Conservation (phyloP, 2,888 invertebrate genomes). For the Pterostichus madidus region DNA sequence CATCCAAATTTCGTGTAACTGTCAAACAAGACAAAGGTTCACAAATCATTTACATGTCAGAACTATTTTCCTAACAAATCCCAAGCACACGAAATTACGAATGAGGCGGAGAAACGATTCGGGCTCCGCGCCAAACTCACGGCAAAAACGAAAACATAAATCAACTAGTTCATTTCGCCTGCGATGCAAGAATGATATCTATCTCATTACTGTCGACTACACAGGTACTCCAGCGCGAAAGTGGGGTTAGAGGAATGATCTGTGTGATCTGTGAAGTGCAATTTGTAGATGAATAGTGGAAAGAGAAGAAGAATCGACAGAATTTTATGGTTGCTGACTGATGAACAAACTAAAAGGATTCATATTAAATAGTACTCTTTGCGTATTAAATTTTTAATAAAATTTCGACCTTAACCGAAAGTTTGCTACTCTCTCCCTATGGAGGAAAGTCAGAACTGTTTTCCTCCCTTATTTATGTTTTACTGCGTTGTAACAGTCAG, state of each 20-base stretch:
- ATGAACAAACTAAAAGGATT: not conserved
- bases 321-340: not conserved
- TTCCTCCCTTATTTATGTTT: too few relatives aligned
- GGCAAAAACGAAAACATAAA: constrained; percentile 63
- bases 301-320: not conserved
- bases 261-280: constrained; percentile 1
- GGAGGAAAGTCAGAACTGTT: too few relatives aligned
- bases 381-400: too few relatives aligned
- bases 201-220: constrained; percentile 56
- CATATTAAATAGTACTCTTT: too few relatives aligned
- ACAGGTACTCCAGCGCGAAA: constrained; percentile 27
- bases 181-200: constrained; percentile 61
- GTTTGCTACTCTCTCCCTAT: too few relatives aligned
- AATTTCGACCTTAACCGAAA: too few relatives aligned
- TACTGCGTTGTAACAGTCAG: too few relatives aligned
- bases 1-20: constrained; percentile 46
- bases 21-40: constrained; percentile 57
- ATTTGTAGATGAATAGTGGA: not conserved
- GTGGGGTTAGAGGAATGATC: not conserved
- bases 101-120: constrained; percentile 11
- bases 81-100: constrained; percentile 58
- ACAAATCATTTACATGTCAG: constrained; percentile 56
- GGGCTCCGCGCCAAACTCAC: constrained; percentile 36
- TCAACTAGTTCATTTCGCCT: constrained; percentile 63
- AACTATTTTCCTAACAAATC: constrained; percentile 62